Conservation (phyloP, 2,797 vertebrate genomes). For the Eupleurogrammus muticus region DNA sequence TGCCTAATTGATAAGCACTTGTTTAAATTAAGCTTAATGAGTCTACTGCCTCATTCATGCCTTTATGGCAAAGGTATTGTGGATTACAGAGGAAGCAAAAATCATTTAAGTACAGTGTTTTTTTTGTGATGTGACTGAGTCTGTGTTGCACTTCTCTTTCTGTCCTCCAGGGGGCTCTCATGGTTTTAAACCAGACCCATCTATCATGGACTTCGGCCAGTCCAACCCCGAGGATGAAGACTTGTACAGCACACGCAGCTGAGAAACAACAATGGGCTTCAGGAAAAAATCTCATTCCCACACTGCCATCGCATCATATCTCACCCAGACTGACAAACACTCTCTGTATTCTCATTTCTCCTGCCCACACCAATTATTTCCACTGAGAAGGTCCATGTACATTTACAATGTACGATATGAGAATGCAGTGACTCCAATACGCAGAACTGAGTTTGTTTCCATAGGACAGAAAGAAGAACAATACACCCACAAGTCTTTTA, state of each 20-base stretch:
- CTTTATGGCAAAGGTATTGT: not conserved
- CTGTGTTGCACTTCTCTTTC: slow-evolving; percentile 37
- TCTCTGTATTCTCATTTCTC: slow-evolving; percentile 26
- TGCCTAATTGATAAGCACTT: no score
- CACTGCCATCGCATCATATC: slow-evolving; percentile 38
- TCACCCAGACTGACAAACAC: slow-evolving; percentile 27
- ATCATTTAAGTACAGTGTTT: not conserved
- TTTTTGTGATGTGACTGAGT: slow-evolving; percentile 11
- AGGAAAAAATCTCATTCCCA: slow-evolving; percentile 35
- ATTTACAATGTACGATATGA: slow-evolving; percentile 19
- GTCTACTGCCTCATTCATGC: not conserved
- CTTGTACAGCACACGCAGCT: slow-evolving; percentile 93
- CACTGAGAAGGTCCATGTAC: slow-evolving; percentile 34
- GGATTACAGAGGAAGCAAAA: not conserved
- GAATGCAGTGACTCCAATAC: not conserved
- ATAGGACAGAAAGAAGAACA: slow-evolving; percentile 24
- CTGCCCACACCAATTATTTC: slow-evolving; percentile 46
- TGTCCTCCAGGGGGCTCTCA: slow-evolving; percentile 61
- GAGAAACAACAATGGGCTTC: slow-evolving; percentile 60
- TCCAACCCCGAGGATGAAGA: slow-evolving; percentile 91
- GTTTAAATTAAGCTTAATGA: no score
- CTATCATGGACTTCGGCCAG: slow-evolving; percentile 84
- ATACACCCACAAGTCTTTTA: slow-evolving; percentile 46
- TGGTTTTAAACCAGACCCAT: slow-evolving; percentile 61
- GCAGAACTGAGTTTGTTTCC: slow-evolving; percentile 7